Base-by-base conservation (phyloP, 1,140 invertebrate species). In the Dolichoris vasculosae region DNA sequence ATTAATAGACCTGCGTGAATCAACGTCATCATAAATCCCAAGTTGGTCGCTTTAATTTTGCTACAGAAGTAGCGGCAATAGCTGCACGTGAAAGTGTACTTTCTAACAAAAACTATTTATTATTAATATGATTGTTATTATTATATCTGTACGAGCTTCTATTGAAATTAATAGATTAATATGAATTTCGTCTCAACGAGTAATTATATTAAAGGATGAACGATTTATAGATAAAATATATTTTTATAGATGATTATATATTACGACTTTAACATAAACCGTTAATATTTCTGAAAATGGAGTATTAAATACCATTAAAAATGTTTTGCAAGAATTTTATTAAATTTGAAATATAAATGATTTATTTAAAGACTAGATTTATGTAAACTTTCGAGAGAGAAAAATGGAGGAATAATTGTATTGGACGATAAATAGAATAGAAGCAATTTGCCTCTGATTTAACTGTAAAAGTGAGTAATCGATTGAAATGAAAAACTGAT, bases 1-100 rank as follows among this genome's bases (percentile, higher is more conserved):
- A 81, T 80, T 80, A 86, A 35, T 38, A 73, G 38, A 17, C 26
- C n/a, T 59, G 67, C 55, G 51, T 48, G 80, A 55, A 84, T 83
- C 59, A 69, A 69, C 82, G 83, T 76, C 77, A 63, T 59, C 82
- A 85, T 90, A 87, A 90, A 87, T 89, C 87, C 86, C 75, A 20
- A n/a, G 17, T 17, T 46, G 85, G 23, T 79, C 64, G 77, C 64
- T 83, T 46, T 77, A 71, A 59, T 43, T 15, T n/a, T 23, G n/a
- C 9, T 20, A 43, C 67, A 1, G 38, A 40, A 59, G 75, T 78
- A 59, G 35, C 83, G 13, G 35, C 59, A 78, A 13, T 43, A 32
- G 8, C 64, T 4, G 11, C n/a, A 13, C 30, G 67, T 30, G 71
- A 77, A 80, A 75, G 67, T 63, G 7, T 9, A 63, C 77, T 80